phyloP scores from a whole-genome alignment of 64 coral and sea anemone species.

The Acropora tenuis region DNA sequence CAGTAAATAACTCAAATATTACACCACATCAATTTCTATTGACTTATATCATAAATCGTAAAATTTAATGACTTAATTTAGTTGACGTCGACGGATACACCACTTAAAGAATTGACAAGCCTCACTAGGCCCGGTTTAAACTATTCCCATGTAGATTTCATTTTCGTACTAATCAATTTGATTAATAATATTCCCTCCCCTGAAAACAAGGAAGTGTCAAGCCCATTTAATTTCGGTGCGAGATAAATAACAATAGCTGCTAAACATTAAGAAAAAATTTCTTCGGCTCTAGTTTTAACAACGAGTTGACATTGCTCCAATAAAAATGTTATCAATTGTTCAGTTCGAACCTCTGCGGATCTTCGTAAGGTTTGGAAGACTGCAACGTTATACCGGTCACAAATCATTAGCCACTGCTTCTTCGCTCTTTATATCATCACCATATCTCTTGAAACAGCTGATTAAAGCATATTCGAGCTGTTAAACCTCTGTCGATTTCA shows the following conservation, averaged over 20 bases:
- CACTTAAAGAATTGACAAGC: too few relatives aligned
- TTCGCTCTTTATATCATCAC: neutral
- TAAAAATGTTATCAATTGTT: too few relatives aligned
- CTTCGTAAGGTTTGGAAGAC: too few relatives aligned
- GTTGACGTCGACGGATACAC: too few relatives aligned
- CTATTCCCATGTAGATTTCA: neutral
- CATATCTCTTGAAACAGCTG: neutral
- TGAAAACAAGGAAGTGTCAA: neutral
- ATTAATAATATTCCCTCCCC: neutral
- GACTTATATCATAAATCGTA: neutral
- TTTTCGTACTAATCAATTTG: neutral
- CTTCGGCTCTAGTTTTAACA: neutral
- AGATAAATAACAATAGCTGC: neutral
- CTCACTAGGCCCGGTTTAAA: too few relatives aligned
- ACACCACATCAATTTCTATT: neutral
- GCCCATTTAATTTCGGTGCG: neutral
- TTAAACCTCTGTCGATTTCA: constrained; percentile 50
- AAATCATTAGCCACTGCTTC: too few relatives aligned
- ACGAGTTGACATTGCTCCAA: too few relatives aligned
- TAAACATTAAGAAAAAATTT: neutral
- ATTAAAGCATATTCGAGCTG: neutral
- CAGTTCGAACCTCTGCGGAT: too few relatives aligned
- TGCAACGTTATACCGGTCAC: too few relatives aligned
- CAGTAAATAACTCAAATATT: neutral
- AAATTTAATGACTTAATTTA: neutral